Evolutionary conservation across 2,113 vertebrate genomes (phyloP), one percentile per base, ranked within the genome.

Genomic region (Corydoras sp.): DNA sequence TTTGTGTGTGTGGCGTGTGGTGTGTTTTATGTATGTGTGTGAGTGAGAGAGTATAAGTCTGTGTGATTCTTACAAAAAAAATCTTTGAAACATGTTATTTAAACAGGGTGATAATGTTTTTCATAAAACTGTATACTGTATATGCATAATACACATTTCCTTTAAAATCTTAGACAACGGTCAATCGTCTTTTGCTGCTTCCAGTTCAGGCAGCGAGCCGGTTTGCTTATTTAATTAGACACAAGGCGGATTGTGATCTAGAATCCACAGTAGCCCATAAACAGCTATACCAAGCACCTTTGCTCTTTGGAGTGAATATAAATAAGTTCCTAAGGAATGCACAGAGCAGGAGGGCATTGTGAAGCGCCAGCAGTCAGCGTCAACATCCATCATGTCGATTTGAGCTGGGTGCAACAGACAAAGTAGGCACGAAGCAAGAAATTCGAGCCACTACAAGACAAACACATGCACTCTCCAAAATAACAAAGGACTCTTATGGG

Each of bases 391-490:
- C 85, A 87, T 30, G 50, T 74, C 66, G 77, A 63, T 80, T 85
- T 82, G 48, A 64, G 69, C 75, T 69, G 77, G 74, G 73, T 76
- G 80, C 74, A 75, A 75, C 77, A 74, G 72, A 59, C 62, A 32
- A 73, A 73, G 69, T 74, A 77, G n/a, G 71, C 83, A 67, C 72
- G 75, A 72, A 69, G 72, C 79, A 74, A 72, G 91, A 92, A 94
- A 93, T 78, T 77, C 0, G 86, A 93, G 85, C 84, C 81, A 78
- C 76, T 79, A 83, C 78, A 88, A 90, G 83, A 89, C 91, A 91
- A 91, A 91, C 91, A 91, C 85, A 84, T 88, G 90, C 83, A 84
- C 69, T 86, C 85, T 91, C 89, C 89, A 89, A 92, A 93, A 91
- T 88, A 93, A 88, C 89, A 92, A 88, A 86, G 80, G 78, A 73